Base-by-base conservation (phyloP, 2,797 vertebrate species). In the Gymnoscopelus braueri region DNA sequence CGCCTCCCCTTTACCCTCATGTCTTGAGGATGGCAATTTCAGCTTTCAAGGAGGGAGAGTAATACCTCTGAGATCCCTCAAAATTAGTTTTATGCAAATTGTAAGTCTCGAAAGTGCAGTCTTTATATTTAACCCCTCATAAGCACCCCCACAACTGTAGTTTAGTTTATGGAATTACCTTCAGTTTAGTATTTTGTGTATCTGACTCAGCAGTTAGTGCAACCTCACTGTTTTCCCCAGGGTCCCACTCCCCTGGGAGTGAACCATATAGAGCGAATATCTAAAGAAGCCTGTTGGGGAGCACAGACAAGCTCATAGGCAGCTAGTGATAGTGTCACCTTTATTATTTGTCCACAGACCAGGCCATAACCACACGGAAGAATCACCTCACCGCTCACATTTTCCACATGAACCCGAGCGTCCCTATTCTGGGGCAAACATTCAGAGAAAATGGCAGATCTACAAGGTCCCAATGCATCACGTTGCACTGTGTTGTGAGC, bases 201-300 rank as follows among this genome's bases (percentile, higher is more conserved):
- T 72, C 79, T 60, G 62, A 79, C 62, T 74, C 72, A 71, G 81
- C 70, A 69, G 47, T 78, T 80, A 60, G 72, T 65, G 53, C 70
- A 69, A 65, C 72, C 48, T 74, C 58, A 48, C 19, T 32, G 63
- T 67, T 69, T 19, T 47, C 71, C 80, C 49, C 60, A 61, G 78
- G 83, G 73, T 52, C 60, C 23, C 63, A 19, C 54, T 44, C 39
- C 39, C 39, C 39, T 44, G 7, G 39, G 39, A 44, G 39, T 9
- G 7, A 44, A 44, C 8, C 39, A 80, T 74, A 49, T 19, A 23
- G 5, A 2, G 6, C 48, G 49, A 60, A 10, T 63, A 50, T 83
- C 80, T 75, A 78, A 81, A 84, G 71, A 83, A 62, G 54, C 86
- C 83, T 44, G 8, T 82, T 8, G 56, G 62, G 87, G 84, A 84